These are phyloP conservation scores for Euglossa dilemma DNA, from an alignment of 1,140 invertebrate species.

Conservation along the genomic window DNA sequence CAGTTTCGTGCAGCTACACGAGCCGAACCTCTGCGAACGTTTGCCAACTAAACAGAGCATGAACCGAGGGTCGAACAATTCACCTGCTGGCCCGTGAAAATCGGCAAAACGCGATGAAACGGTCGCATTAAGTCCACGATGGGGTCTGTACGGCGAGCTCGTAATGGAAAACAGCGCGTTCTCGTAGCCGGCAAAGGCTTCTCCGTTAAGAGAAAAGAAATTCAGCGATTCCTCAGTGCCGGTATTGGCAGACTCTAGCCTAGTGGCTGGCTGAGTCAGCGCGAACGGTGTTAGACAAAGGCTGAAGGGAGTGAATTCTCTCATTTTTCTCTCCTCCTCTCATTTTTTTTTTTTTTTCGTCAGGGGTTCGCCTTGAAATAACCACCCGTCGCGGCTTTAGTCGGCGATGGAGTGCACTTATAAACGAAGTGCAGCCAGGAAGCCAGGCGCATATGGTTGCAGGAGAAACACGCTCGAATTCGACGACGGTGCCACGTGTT, in stretches of 20 bases:
- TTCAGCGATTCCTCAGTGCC: conserved; percentile 7
- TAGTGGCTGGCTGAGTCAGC: conserved; percentile 43
- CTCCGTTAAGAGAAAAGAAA: neutral
- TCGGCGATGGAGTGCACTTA: conserved; percentile 49
- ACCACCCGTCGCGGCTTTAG: conserved; percentile 38
- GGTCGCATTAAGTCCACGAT: neutral
- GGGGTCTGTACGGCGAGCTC: too few relatives aligned
- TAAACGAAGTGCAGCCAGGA: conserved; percentile 42
- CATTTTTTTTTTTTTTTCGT: neutral
- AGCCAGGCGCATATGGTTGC: conserved; percentile 41
- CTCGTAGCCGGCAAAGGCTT: neutral
- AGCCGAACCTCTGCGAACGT: neutral
- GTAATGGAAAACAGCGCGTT: too few relatives aligned
- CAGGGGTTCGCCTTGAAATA: conserved; percentile 48
- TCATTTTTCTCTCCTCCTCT: neutral
- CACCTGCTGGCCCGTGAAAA: neutral
- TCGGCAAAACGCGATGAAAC: neutral
- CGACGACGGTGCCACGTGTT: conserved; percentile 40
- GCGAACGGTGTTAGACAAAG: conserved; percentile 32
- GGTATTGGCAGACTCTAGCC: conserved; percentile 10
- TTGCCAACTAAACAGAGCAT: neutral
- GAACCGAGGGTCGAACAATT: neutral
- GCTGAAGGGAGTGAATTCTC: conserved; percentile 27
- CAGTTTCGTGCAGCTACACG: neutral
- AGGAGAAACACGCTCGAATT: conserved; percentile 29